Evolutionary conservation across 2,797 vertebrate species (phyloP), one percentile per base, ranked within the genome.

Genomic region (Esox masquinongy): DNA sequence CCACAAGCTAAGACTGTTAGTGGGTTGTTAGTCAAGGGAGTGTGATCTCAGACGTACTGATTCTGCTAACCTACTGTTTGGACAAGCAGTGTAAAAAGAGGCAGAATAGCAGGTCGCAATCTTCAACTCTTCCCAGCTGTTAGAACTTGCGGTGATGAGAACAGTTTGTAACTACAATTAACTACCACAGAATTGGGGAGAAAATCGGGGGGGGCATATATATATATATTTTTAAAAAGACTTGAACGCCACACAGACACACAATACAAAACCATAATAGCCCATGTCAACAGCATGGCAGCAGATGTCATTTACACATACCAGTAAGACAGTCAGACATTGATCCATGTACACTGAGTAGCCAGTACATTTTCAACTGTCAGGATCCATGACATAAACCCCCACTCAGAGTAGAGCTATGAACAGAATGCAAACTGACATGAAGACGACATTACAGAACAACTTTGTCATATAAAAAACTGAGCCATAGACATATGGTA

Each of bases 391-490:
- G 72, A 70, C 51, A 66, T 7, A 24, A 56, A 80, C 77, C 83
- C 75, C 9, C 77, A 34, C 77, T 67, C 83, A 80, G 87, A 80
- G 87, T 78, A 82, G 83, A 87, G 84, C 64, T 67, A 67, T 6
- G 64, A 36, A 66, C 63, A 66, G 63, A 67, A 22, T 61, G 56
- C 56, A 61, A 61, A 67, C 64, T 34, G 29, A 66, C 64, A 3
- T 67, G 16, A 67, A 47, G 77, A 51, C 75, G 82, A 82, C 75
- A 75, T 79, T 83, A 88, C 77, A 82, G 74, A 87, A 92, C 88
- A 92, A 87, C 92, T 89, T 90, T 93, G 92, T 88, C 93, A 94
- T 94, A 97, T 95, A 94, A 97, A 97, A 97, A 31, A 94, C 96
- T 89, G 90, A 88, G 80, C 83, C 17, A 81, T 90, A 91, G 93